phyloP scores from a whole-genome alignment of 2,888 invertebrate species.

The Orthosia gothica region DNA sequence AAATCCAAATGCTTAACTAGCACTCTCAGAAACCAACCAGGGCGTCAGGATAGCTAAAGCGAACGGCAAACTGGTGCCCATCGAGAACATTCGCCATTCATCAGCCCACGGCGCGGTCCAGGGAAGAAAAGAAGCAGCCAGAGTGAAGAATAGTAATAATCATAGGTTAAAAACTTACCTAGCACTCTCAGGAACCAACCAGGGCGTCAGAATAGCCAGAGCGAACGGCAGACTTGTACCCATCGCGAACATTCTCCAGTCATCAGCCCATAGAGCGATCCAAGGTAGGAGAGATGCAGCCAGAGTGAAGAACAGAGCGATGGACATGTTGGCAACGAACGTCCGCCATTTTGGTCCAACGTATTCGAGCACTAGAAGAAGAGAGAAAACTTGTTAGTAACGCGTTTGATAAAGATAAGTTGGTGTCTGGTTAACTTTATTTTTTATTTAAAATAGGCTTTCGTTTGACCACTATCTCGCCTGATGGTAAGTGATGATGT shows the following conservation, averaged over 20 bases:
- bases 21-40: slow-evolving; percentile 96
- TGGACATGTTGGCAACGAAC: slow-evolving; percentile 97
- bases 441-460: too few relatives aligned
- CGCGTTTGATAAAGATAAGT: too few relatives aligned
- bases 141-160: slow-evolving; percentile 97
- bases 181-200: slow-evolving; percentile 95
- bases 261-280: slow-evolving; percentile 95
- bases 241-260: slow-evolving; percentile 95
- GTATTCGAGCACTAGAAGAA: slow-evolving; percentile 95
- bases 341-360: slow-evolving; percentile 98
- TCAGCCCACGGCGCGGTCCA: slow-evolving; percentile 96
- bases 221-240: slow-evolving; percentile 95
- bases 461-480: too few relatives aligned
- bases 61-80: slow-evolving; percentile 95
- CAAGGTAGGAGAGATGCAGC: slow-evolving; percentile 96
- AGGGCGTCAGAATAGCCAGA: slow-evolving; percentile 94
- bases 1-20: slow-evolving; percentile 90
- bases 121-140: slow-evolving; percentile 95
- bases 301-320: slow-evolving; percentile 96
- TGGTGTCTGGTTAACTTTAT: too few relatives aligned
- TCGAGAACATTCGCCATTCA: slow-evolving; percentile 95
- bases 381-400: not conserved
- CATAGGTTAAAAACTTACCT: slow-evolving; percentile 90
- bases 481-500: too few relatives aligned
- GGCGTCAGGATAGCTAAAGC: slow-evolving; percentile 94